Base-by-base conservation (phyloP, 2,888 invertebrate genomes). In the Meteorus cinctellus region DNA sequence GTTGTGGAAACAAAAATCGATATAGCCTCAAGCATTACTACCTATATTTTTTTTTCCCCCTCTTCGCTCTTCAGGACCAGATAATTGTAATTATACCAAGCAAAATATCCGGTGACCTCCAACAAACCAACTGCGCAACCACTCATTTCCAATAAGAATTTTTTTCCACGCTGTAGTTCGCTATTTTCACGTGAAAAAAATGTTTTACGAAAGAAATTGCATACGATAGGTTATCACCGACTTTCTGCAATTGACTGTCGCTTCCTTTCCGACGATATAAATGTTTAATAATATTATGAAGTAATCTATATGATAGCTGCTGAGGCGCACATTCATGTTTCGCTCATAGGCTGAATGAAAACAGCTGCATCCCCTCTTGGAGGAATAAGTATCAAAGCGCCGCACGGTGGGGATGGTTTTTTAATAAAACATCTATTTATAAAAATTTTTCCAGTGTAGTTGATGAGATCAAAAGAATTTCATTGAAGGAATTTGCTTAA, bases 1-100 rank as follows among this genome's bases (percentile, higher is more conserved):
- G 36, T 66, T 41, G n/a, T 36, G 19, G 10, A 27, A 66, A 66
- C 2, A 55, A 2, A 19, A 55, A 55, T 55, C 55, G 19, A 55
- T 55, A 5, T 55, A 19, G 55, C 55, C 19, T n/a, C 55, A 55
- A 55, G 55, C 19, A 6, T 10, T 55, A 55, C 6, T n/a, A 55
- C 55, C 8, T 36, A 36, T 65, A 36, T 36, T 36, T 19, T 10
- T 19, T 27, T 41, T 67, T 16, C 63, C 27, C 19, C 70, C 72
- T 8, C 45, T 65, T 60, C 67, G 55, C 74, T 55, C 10, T 19
- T 8, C 19, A 8, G 19, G 19, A 55, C n/a, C 6, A 55, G n/a
- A 19, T 55, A 6, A 24, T 55, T 55, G 19, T 19, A 55, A 55
- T 55, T 55, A 55, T 55, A 5, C 19, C 19, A 55, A 55, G 19